Conservation (phyloP, 2,113 vertebrate genomes). For the Tympanuchus pallidicinctus region DNA sequence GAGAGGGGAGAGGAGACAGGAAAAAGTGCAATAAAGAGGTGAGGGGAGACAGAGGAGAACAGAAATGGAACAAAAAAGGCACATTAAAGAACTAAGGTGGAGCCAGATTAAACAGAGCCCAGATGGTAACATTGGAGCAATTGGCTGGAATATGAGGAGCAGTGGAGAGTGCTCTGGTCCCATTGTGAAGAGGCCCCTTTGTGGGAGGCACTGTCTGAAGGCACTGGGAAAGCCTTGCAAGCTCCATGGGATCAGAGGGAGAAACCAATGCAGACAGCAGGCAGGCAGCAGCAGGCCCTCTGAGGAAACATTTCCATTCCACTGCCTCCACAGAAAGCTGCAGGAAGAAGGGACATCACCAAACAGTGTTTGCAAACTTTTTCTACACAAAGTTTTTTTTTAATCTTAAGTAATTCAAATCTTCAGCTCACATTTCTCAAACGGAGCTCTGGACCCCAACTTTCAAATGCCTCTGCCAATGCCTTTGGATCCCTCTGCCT, state of each 20-base stretch:
- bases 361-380: not conserved
- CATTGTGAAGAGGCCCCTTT: too few relatives aligned
- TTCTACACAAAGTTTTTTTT: not conserved
- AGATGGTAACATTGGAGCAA: accelerated
- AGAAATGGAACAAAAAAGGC: not conserved
- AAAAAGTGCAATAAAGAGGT: not conserved
- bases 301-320: not conserved
- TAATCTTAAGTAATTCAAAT: not conserved
- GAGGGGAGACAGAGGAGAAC: not conserved
- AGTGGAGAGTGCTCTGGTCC: not conserved
- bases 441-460: not conserved
- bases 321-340: not conserved
- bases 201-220: not conserved
- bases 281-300: not conserved
- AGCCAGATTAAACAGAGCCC: not conserved
- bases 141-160: too few relatives aligned
- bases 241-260: accelerated
- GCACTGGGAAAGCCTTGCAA: not conserved
- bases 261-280: not conserved
- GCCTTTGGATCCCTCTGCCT: not conserved
- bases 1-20: not conserved
- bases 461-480: not conserved
- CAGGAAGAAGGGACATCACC: not conserved
- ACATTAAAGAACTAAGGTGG: not conserved
- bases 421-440: not conserved